Evolutionary conservation across 2,888 invertebrate species (phyloP).

Genomic region (Papilio demoleus): DNA sequence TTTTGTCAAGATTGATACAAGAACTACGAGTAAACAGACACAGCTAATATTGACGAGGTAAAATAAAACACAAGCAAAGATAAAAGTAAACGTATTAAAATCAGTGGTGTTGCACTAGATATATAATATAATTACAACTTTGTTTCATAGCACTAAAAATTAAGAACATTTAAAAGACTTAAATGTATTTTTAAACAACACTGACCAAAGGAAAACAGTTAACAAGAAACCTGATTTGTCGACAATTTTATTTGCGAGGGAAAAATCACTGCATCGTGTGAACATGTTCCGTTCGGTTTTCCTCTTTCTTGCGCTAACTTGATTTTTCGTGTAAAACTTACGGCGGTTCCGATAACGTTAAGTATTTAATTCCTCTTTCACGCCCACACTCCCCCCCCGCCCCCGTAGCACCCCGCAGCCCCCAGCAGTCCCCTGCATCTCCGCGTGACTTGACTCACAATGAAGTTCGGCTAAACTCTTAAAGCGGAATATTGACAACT

Average conservation of each 20-base stretch:
- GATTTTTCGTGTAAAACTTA: slow-evolving; percentile 24
- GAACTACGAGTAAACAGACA: no score
- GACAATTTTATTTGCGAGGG: neutral
- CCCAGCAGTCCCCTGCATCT: neutral
- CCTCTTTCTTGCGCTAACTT: slow-evolving; percentile 7
- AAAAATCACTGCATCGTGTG: neutral
- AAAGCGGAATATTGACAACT: slow-evolving; percentile 3
- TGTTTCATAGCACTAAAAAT: no score
- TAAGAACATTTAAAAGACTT: no score
- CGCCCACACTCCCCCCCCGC: neutral
- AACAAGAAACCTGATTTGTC: no score
- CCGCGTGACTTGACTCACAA: slow-evolving; percentile 1
- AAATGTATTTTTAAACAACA: no score
- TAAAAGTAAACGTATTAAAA: no score
- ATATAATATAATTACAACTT: no score
- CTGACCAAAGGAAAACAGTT: no score
- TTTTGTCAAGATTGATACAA: no score
- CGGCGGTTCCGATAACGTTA: slow-evolving; percentile 20
- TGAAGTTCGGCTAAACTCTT: neutral
- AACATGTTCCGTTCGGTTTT: neutral
- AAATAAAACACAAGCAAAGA: no score
- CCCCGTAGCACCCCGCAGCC: neutral
- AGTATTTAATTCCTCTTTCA: slow-evolving; percentile 27
- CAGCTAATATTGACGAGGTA: no score
- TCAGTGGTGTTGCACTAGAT: no score